Percentiles rank a stretch among this genome's conserved stretches.
Conservation (phyloP, 2,113 vertebrate species). For the Poeciliopsis turrubarensis region DNA sequence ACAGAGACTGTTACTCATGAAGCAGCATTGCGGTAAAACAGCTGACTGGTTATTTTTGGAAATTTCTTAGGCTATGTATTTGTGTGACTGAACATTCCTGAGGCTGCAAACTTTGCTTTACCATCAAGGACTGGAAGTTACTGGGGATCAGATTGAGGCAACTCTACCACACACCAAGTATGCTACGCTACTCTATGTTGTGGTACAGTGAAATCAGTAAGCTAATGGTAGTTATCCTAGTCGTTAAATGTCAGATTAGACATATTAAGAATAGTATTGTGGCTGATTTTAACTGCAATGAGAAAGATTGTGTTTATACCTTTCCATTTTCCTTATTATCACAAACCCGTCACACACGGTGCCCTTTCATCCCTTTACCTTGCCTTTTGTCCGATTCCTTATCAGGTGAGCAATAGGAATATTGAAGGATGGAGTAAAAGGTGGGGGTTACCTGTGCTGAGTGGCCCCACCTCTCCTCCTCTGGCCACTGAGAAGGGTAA, state of each 20-base stretch:
- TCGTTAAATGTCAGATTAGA: neutral
- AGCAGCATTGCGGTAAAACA: neutral
- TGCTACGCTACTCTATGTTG: neutral
- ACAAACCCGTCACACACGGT: slow-evolving; percentile 49
- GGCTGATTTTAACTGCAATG: neutral
- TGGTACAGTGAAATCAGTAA: neutral
- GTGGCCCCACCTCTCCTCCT: slow-evolving; percentile 72
- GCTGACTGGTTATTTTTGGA: neutral
- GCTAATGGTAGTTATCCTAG: neutral
- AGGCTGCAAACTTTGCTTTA: neutral
- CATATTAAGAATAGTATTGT: neutral
- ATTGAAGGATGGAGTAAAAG: slow-evolving; percentile 30
- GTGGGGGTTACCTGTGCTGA: slow-evolving; percentile 64
- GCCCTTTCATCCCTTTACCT: slow-evolving; percentile 43
- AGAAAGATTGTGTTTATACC: neutral
- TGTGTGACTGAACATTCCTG: neutral
- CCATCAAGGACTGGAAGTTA: neutral
- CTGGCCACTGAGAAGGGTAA: slow-evolving; percentile 69
- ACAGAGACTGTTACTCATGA: neutral
- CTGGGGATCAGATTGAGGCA: neutral
- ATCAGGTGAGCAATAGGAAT: slow-evolving; percentile 48
- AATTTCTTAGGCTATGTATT: neutral
- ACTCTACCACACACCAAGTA: neutral
- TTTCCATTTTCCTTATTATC: slow-evolving; percentile 33
- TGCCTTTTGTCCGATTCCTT: slow-evolving; percentile 56